Conservation (phyloP, 2,113 vertebrate genomes). For the Hepsetus odoe region DNA sequence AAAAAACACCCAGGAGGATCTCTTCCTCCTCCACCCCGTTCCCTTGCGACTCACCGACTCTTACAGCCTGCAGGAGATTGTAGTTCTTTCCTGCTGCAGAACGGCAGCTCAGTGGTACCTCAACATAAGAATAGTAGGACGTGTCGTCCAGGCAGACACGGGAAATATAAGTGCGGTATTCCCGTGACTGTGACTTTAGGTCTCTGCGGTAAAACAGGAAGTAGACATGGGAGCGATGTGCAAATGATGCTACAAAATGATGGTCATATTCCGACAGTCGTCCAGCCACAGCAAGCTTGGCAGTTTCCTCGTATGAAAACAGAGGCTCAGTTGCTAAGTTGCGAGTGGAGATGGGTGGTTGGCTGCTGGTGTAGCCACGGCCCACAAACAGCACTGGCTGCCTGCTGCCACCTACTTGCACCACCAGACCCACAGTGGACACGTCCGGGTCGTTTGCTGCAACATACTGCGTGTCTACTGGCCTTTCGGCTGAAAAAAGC, state of each 20-base stretch:
- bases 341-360: constrained; percentile 93
- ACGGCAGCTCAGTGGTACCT: constrained; percentile 87
- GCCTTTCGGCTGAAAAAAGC: constrained; percentile 85
- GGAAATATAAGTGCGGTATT: constrained; percentile 91
- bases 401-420: constrained; percentile 74
- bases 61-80: constrained; percentile 88
- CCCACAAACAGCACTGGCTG: constrained; percentile 91
- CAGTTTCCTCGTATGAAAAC: constrained; percentile 96
- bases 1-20: constrained; percentile 87
- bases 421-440: constrained; percentile 92
- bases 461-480: constrained; percentile 94
- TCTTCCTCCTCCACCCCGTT: constrained; percentile 62
- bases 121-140: constrained; percentile 95
- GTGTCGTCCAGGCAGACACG: constrained; percentile 91
- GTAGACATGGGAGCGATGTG: constrained; percentile 84
- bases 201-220: constrained; percentile 95
- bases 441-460: constrained; percentile 95
- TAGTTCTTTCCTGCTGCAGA: constrained; percentile 78
- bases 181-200: constrained; percentile 85
- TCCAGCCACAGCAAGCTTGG: constrained; percentile 90
- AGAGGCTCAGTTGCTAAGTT: constrained; percentile 88
- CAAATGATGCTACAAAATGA: constrained; percentile 91
- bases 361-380: constrained; percentile 93
- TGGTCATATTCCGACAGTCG: constrained; percentile 96
- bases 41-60: constrained; percentile 69